Conservation (phyloP, 1,140 invertebrate genomes). For the Scylla paramamosain region DNA sequence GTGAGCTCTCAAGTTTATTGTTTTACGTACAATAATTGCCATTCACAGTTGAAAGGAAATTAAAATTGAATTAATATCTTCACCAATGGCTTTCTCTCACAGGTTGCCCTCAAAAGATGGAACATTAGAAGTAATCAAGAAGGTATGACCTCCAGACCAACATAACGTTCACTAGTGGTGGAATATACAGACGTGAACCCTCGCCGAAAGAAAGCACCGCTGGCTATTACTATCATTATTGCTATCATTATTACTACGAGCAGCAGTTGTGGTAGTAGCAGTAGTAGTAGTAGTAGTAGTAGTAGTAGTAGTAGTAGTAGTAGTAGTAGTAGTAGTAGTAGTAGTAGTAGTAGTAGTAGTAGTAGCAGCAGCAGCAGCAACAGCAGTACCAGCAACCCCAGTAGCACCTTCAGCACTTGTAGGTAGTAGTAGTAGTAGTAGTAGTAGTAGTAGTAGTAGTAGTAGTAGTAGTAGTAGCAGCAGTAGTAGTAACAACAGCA, state of each 20-base stretch:
- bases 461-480: conserved; percentile 21
- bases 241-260: background rate
- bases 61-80: no score
- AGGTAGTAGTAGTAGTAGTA: conserved; percentile 11
- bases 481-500: background rate
- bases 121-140: no score
- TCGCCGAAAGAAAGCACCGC: no score
- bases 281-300: conserved; percentile 31
- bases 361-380: background rate
- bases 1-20: no score
- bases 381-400: background rate
- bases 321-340: conserved; percentile 34
- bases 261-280: conserved; percentile 30
- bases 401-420: background rate
- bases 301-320: conserved; percentile 23
- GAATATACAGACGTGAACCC: no score
- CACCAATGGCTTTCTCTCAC: no score
- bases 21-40: no score
- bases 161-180: no score
- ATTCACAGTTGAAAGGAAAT: no score
- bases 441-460: background rate
- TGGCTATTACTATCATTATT: no score
- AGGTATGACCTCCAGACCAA: no score
- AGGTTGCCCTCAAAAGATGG: no score
- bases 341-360: conserved; percentile 29